These are phyloP conservation scores for Potamarius usumacintae DNA, from an alignment of 2,113 vertebrate genomes.

Conservation along the genomic window DNA sequence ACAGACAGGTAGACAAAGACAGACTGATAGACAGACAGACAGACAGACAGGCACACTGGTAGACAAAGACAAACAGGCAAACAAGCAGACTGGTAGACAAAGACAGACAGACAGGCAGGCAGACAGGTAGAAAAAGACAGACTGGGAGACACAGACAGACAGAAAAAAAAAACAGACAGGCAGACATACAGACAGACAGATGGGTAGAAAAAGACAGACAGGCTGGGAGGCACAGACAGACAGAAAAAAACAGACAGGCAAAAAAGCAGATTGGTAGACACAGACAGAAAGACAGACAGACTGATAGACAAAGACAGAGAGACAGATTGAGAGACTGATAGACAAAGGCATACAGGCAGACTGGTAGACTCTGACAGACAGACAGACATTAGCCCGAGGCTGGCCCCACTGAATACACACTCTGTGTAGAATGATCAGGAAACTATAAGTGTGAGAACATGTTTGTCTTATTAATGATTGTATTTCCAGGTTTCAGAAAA, in stretches of 20 bases:
- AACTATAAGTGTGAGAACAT: no score
- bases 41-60: not conserved
- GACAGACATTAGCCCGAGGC: not conserved
- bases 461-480: not conserved
- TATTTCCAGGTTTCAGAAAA: not conserved
- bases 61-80: not conserved
- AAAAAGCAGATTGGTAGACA: not conserved
- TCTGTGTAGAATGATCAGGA: not conserved
- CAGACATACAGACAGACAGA: not conserved
- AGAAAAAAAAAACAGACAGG: not conserved
- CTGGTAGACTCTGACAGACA: not conserved
- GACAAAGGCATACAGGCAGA: not conserved
- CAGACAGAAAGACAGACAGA: not conserved
- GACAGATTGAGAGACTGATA: not conserved
- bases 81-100: not conserved
- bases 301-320: no score
- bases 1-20: no score
- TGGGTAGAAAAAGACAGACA: not conserved
- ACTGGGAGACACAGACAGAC: not conserved
- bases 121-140: not conserved
- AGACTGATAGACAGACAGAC: not conserved
- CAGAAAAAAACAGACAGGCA: not conserved
- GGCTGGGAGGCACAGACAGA: not conserved
- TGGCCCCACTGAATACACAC: no score
- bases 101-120: not conserved